A percentile compares a stretch with the other conserved stretches of the same genome.
phyloP scores from a whole-genome alignment of 2,113 vertebrate species.

The Cephalopholis sonnerati region DNA sequence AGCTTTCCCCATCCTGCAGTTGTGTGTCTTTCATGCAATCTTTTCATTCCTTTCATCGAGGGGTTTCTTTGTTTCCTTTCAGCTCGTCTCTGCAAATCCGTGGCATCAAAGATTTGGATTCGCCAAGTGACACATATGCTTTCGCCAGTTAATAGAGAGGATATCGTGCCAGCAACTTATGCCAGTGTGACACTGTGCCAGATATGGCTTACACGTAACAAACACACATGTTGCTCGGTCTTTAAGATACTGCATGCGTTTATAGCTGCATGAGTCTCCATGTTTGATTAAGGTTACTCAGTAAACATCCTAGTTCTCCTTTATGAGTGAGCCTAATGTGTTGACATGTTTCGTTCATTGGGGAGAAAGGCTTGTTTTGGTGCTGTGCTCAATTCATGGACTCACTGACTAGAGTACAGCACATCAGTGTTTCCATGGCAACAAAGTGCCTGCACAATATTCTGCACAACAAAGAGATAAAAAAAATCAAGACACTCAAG shows the following conservation, averaged over 20 bases:
- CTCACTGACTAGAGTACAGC: slow-evolving; percentile 64
- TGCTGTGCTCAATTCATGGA: slow-evolving; percentile 73
- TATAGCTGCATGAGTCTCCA: not conserved
- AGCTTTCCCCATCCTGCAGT: slow-evolving; percentile 62
- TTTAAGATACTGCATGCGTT: slow-evolving; percentile 29
- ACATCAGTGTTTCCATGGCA: slow-evolving; percentile 82
- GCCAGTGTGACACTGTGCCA: slow-evolving; percentile 61
- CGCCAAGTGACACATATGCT: slow-evolving; percentile 45
- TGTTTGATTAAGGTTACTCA: slow-evolving; percentile 10
- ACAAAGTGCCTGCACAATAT: slow-evolving; percentile 77
- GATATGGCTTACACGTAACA: slow-evolving; percentile 22
- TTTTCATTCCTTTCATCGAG: slow-evolving; percentile 41
- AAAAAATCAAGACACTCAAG: slow-evolving; percentile 45
- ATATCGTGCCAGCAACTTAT: slow-evolving; percentile 67
- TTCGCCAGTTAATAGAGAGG: slow-evolving; percentile 43
- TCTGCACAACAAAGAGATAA: slow-evolving; percentile 60
- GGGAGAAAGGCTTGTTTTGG: slow-evolving; percentile 58
- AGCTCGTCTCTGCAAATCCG: slow-evolving; percentile 17
- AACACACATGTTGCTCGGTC: not conserved
- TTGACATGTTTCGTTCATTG: slow-evolving; percentile 37
- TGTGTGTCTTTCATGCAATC: slow-evolving; percentile 62
- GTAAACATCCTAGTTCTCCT: slow-evolving; percentile 23
- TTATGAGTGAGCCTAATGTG: slow-evolving; percentile 24
- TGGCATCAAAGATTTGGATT: slow-evolving; percentile 28
- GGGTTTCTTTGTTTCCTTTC: slow-evolving; percentile 47